These are phyloP conservation scores for Philhelius pedissequus DNA, from an alignment of 2,888 invertebrate species.

Conservation along the genomic window DNA sequence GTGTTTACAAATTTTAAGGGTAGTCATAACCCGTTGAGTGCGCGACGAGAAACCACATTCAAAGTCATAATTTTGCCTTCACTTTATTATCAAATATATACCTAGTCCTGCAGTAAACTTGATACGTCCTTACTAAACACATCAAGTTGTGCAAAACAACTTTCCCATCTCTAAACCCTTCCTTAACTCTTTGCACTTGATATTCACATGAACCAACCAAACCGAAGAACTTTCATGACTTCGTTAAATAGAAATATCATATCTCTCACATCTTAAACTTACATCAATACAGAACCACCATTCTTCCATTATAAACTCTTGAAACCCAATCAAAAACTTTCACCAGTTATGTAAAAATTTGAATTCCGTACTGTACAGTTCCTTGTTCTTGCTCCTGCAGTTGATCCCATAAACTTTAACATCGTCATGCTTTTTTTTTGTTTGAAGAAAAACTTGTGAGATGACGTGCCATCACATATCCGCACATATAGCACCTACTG, in stretches of 20 bases:
- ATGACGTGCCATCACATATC: not conserved
- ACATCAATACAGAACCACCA: not conserved
- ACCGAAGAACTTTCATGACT: constrained; percentile 10
- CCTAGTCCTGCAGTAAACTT: no score
- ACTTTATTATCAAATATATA: no score
- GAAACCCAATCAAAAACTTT: constrained; percentile 63
- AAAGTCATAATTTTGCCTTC: no score
- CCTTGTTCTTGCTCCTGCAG: constrained; percentile 35
- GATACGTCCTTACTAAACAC: no score
- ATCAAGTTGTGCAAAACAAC: not conserved
- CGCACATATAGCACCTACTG: not conserved
- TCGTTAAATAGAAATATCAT: constrained; percentile 53
- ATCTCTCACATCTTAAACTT: not conserved
- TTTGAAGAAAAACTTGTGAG: not conserved
- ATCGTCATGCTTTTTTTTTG: not conserved
- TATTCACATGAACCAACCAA: not conserved
- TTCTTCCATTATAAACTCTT: constrained; percentile 28
- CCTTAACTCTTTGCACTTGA: not conserved
- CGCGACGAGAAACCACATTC: no score
- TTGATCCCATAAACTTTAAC: constrained; percentile 51
- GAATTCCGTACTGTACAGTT: constrained; percentile 15
- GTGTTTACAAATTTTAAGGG: no score
- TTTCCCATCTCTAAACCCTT: not conserved
- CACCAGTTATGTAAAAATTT: constrained; percentile 32
- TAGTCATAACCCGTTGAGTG: no score